Evolutionary conservation across 2,113 vertebrate genomes (phyloP).

Genomic region (Montifringilla adamsi): DNA sequence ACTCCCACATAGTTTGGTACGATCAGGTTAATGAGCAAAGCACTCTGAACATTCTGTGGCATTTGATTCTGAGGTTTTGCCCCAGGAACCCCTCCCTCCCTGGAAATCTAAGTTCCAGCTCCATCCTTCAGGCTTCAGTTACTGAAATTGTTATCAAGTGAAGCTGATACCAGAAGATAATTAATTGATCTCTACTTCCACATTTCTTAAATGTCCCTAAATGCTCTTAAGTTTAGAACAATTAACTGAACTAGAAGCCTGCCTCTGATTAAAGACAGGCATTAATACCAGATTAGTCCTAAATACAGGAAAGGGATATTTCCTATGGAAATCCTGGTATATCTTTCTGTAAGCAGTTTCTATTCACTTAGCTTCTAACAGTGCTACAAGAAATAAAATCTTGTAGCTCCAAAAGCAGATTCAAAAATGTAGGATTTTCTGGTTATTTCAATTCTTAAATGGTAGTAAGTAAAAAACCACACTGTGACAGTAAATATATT

Average conservation of each 20-base stretch:
- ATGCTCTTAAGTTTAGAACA: neutral
- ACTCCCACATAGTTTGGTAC: neutral
- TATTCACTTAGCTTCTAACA: neutral
- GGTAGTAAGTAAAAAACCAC: neutral
- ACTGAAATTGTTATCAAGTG: neutral
- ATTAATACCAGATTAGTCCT: slow-evolving; percentile 3
- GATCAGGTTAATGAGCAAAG: neutral
- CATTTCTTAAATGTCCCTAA: neutral
- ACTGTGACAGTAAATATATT: neutral
- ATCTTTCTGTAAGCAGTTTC: neutral
- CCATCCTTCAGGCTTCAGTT: neutral
- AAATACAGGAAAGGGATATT: slow-evolving; percentile 1
- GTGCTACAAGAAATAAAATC: neutral
- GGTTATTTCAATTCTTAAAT: neutral
- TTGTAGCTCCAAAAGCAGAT: neutral
- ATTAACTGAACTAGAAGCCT: neutral
- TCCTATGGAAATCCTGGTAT: neutral
- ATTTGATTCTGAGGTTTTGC: neutral
- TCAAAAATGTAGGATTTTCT: neutral
- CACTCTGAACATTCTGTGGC: neutral
- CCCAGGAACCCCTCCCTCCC: neutral
- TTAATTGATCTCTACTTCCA: neutral
- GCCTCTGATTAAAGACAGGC: neutral
- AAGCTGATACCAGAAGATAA: neutral
- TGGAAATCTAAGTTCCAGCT: neutral